Evolutionary conservation across 2,113 vertebrate genomes (phyloP), one percentile per base, ranked within the genome.

Genomic region (Cyprinodon brontotheroides): DNA sequence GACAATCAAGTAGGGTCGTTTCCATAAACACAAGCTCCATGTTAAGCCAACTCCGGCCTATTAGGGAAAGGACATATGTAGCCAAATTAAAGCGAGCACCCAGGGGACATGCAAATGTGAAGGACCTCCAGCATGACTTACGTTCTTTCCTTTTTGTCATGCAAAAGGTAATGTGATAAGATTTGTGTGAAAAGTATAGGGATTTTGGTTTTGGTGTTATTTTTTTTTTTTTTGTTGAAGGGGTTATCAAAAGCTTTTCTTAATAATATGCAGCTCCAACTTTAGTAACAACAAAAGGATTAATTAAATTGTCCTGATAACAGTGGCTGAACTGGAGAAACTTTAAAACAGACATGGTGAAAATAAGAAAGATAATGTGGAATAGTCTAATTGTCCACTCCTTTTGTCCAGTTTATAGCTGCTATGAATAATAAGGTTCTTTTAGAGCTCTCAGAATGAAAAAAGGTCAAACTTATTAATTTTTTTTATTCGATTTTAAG

Each of bases 61-160:
- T 93, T 93, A 93, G 88, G 72, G 85, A 89, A 80, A 78, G 89
- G 90, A 94, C 93, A 93, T 89, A 92, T 93, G 94, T 93, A 93
- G 92, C 91, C 93, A 93, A 94, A 94, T 94, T 91, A 92, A 91
- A 90, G 83, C 72, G 40, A 47, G 77, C 75, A 82, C 92, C 91
- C 90, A 29, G 74, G 92, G 92, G 92, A 91, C 83, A 93, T 94
- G 93, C 89, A 93, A 92, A 94, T 91, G 60, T 61, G 11, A 43
- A 68, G 86, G 91, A 92, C 92, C 91, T 93, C 91, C 92, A 74
- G 72, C 86, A 72, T 90, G 87, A 94, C 90, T 90, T 83, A 87
- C 89, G 89, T 91, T 87, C 75, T 89, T 86, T 15, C 17, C 86
- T 91, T 90, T 91, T 89, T 88, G 87, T 92, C 84, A 94, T 90